These are phyloP conservation scores for Anguilla megastoma DNA, from an alignment of 2,797 vertebrate species.

Conservation along the genomic window DNA sequence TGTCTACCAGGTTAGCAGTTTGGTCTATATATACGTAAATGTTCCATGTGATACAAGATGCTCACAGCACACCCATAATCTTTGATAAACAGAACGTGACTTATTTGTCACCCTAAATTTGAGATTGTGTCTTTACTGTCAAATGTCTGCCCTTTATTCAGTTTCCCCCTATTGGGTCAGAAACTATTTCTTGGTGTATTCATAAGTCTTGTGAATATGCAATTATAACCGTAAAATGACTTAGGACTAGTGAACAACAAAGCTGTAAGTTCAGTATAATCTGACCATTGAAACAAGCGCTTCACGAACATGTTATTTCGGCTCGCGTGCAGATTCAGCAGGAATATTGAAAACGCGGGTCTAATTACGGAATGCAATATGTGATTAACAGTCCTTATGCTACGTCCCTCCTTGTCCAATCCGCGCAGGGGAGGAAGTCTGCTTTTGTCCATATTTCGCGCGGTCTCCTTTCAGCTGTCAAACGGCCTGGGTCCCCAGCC, in stretches of 20 bases:
- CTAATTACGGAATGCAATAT: background rate
- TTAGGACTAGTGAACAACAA: background rate
- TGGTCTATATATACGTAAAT: background rate
- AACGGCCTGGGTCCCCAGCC: background rate
- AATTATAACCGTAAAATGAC: background rate
- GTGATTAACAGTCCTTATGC: background rate
- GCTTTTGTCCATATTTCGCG: slow-evolving; percentile 20
- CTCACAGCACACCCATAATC: no score
- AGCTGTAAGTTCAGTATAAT: background rate
- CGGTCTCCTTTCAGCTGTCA: background rate
- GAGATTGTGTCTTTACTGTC: no score
- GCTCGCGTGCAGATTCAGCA: background rate
- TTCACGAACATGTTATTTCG: background rate
- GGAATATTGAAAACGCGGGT: background rate
- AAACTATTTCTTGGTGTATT: no score
- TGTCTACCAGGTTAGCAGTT: background rate
- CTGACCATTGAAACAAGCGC: background rate
- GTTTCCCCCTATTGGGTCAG: no score
- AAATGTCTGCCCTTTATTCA: no score
- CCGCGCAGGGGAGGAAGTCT: background rate
- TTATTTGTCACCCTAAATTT: no score
- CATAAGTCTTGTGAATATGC: no score
- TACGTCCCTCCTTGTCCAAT: background rate
- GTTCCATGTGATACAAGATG: background rate
- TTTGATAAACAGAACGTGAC: no score